Base-by-base conservation (phyloP, 2,888 invertebrate genomes). In the Acronicta leporina region DNA sequence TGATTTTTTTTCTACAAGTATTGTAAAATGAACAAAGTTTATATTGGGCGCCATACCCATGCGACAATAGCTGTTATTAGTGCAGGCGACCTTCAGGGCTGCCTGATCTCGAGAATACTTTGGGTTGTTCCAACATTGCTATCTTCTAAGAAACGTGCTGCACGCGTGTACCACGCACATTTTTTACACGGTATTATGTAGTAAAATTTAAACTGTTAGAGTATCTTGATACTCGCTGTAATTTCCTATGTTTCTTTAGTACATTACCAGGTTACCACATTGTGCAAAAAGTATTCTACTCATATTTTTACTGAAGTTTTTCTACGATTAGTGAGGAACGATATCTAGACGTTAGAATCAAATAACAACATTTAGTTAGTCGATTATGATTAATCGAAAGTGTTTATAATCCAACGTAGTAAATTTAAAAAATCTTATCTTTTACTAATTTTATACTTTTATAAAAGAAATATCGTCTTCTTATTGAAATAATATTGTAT, bases 111-210 rank as follows among this genome's bases (percentile, higher is more conserved):
- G 68, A 84, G 89, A 91, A 91, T 89, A 83, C 81, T 83, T 86
- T 83, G 74, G 83, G 79, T 82, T 84, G 80, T 81, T 84, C 83
- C 85, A 85, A 88, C 83, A 86, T 83, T 81, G 83, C 87, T 86
- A 88, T 88, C 87, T 92, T 92, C 93, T 83, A 75, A 88, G 92
- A 93, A 93, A 82, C 86, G 86, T 84, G 86, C 76, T 84, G 70
- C 84, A 86, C 84, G 84, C 86, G 85, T 86, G 86, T 85, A 83
- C 84, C 83, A 85, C 82, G 87, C 86, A 82, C 83, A 85, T 89
- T 92, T 92, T 88, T 92, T 87, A 84, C 78, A 79, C 68, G 55
- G 74, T 75, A 75, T 79, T 79, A 74, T 77, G 73, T 72, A 62
- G 69, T 68, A 63, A 40, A 65, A 47, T 73, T 50, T 61, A 56